Evolutionary conservation across 2,797 vertebrate genomes (phyloP), one percentile per base, ranked within the genome.

Genomic region (Parauchenoglanis punctatus): DNA sequence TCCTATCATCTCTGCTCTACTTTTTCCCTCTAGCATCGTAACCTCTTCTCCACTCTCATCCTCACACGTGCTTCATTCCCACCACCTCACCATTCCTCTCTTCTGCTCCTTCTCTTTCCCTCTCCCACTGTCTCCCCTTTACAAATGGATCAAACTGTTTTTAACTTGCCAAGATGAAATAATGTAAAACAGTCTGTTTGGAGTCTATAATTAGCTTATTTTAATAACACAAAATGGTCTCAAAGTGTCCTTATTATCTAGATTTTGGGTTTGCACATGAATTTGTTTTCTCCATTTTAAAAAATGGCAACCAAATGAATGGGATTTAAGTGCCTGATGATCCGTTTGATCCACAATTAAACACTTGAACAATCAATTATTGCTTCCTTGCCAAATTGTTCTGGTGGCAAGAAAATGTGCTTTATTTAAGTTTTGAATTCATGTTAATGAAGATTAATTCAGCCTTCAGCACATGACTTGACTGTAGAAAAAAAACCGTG

Each of bases 301-400:
- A 85, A 88, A 72, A 58, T 67, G 80, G 58, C 46, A 85, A 31
- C 23, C 11, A 59, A 63, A 56, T 77, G 59, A 83, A 87, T 67
- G 72, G 52, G 78, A 81, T 86, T 73, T 82, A 86, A 61, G 68
- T 73, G 72, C 31, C 83, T 84, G 56, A 90, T 86, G 61, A 86
- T 87, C 61, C 81, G 25, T 87, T 87, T 61, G 81, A 72, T 56
- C 28, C 6, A 61, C 84, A 84, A 87, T 87, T 89, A 86, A 87
- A 89, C 81, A 52, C 75, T 84, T 83, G 56, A 81, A 86, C 81
- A 89, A 89, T 84, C 84, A 84, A 73, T 90, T 86, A 85, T 78
- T 86, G 28, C 63, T 88, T 61, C 70, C 73, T 83, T 1, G n/a
- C 76, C 72, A 84, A 85, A 49, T 81, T 58, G 61, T 82, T 77